phyloP scores from a whole-genome alignment of 2,797 vertebrate genomes.

The Manis crassicaudata region DNA sequence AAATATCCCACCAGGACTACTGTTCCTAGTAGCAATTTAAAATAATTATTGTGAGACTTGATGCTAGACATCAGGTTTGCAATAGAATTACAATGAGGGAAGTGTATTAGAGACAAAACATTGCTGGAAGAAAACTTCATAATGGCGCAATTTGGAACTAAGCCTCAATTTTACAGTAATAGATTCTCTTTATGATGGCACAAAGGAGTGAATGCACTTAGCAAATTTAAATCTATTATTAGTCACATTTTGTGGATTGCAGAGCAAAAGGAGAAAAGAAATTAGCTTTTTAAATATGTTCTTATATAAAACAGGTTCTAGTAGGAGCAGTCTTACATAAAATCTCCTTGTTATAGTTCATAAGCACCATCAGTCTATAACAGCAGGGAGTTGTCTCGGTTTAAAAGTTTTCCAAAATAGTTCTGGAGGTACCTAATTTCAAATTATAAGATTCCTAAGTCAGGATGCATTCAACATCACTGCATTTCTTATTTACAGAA shows the following conservation, averaged over 20 bases:
- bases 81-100: conserved; percentile 95
- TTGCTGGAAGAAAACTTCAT: conserved; percentile 92
- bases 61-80: conserved; percentile 95
- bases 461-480: conserved; percentile 31
- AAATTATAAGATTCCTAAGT: conserved; percentile 74
- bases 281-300: conserved; percentile 87
- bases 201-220: conserved; percentile 91
- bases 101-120: conserved; percentile 92
- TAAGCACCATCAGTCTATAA: conserved; percentile 75
- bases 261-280: conserved; percentile 87
- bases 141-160: conserved; percentile 92
- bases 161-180: conserved; percentile 92
- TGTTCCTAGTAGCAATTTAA: conserved; percentile 97
- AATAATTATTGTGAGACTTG: conserved; percentile 98
- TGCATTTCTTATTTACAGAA: conserved; percentile 72
- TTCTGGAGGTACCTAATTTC: conserved; percentile 73
- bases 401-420: conserved; percentile 79
- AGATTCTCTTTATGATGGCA: conserved; percentile 92
- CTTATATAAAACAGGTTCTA: conserved; percentile 86
- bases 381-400: conserved; percentile 70
- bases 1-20: conserved; percentile 96
- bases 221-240: conserved; percentile 92
- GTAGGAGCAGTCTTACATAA: conserved; percentile 83
- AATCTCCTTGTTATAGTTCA: conserved; percentile 81
- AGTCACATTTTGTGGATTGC: conserved; percentile 88